These are phyloP conservation scores for Deilephila porcellus DNA, from an alignment of 2,888 invertebrate species.

Conservation along the genomic window DNA sequence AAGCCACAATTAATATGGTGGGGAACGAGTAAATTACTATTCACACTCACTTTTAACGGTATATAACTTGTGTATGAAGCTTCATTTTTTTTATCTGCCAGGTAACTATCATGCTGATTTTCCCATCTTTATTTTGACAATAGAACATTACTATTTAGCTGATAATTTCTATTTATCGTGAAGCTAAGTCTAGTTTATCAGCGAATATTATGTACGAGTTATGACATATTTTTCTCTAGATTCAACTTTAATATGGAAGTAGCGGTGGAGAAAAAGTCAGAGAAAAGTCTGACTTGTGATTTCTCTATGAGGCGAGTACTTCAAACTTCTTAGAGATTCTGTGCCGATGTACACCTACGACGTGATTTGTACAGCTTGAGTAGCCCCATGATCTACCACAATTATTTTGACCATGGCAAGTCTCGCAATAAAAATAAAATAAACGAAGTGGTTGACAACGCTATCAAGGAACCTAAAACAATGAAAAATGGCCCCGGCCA, in stretches of 20 bases:
- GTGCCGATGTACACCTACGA: too few species aligned
- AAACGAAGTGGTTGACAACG: too few species aligned
- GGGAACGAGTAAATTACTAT: not conserved
- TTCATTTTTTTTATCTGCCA: not conserved
- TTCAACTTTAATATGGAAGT: too few species aligned
- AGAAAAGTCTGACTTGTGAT: too few species aligned
- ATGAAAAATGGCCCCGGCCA: conserved; percentile 2
- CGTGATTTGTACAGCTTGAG: too few species aligned
- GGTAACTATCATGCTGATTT: not conserved
- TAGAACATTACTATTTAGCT: not conserved
- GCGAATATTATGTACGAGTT: too few species aligned
- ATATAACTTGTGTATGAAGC: not conserved
- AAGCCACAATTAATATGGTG: conserved; percentile 9
- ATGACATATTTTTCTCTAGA: too few species aligned
- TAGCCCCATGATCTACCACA: not conserved
- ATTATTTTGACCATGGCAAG: not conserved
- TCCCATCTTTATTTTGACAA: not conserved
- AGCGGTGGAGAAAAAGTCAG: too few species aligned
- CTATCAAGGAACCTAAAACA: not conserved
- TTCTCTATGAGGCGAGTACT: too few species aligned
- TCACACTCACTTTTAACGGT: conserved; percentile 4
- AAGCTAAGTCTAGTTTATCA: too few species aligned
- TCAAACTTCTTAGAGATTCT: too few species aligned
- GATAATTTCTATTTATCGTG: not conserved
- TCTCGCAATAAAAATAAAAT: not conserved